Conservation (phyloP, 2,113 vertebrate genomes). For the Psophia crepitans region DNA sequence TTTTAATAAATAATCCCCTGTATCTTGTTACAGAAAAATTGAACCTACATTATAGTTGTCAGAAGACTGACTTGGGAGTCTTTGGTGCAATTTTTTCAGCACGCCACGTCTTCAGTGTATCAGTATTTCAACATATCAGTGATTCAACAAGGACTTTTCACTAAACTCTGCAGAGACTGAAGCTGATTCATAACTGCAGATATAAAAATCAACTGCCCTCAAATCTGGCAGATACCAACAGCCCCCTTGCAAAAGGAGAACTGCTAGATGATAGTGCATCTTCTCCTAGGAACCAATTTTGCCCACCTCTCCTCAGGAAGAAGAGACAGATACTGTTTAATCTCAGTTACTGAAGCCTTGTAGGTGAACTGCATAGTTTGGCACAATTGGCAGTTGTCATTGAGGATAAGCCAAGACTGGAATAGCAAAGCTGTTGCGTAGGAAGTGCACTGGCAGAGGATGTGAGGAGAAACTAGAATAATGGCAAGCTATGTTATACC, state of each 20-base stretch:
- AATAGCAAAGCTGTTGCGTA: not conserved
- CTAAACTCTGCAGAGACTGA: not conserved
- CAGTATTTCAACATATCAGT: not conserved
- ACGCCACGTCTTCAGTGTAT: not conserved
- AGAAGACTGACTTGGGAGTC: not conserved
- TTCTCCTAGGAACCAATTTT: not conserved
- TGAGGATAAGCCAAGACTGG: not conserved
- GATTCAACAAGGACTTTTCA: not conserved
- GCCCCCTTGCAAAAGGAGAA: not conserved
- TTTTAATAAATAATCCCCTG: not conserved
- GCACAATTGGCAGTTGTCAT: not conserved
- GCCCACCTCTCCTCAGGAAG: not conserved
- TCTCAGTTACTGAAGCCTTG: not conserved
- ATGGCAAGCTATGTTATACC: not conserved
- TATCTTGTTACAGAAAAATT: conserved; percentile 8
- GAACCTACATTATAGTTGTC: not conserved
- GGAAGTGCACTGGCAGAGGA: not conserved
- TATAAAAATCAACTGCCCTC: not conserved
- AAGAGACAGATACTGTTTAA: not conserved
- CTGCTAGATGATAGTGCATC: not conserved
- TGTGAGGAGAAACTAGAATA: not conserved
- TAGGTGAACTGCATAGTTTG: not conserved
- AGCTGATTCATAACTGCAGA: not conserved
- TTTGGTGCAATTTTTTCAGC: not conserved
- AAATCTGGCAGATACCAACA: not conserved